Evolutionary conservation across 2,888 invertebrate species (phyloP).

Genomic region (Helleia helle): DNA sequence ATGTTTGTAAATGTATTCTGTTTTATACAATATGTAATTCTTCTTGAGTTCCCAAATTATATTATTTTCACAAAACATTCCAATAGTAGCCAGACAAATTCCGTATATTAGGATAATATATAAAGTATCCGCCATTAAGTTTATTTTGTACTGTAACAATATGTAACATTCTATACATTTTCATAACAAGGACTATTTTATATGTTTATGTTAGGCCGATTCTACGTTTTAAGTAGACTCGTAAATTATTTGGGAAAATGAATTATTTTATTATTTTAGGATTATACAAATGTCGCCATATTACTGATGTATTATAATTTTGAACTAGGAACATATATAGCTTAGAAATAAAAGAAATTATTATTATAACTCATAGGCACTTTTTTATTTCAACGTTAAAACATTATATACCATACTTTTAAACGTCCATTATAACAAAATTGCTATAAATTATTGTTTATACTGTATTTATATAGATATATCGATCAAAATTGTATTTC

Average conservation of each 20-base stretch:
- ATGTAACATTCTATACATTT: background rate
- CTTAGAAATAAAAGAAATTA: background rate
- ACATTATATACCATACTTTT: slow-evolving; percentile 1
- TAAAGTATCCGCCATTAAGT: background rate
- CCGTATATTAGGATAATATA: no score
- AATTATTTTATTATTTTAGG: slow-evolving; percentile 1
- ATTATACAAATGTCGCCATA: slow-evolving; percentile 20
- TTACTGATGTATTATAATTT: slow-evolving; percentile 21
- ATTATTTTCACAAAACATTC: no score
- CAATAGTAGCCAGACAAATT: no score
- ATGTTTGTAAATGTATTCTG: background rate
- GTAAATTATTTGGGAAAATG: slow-evolving; percentile 26
- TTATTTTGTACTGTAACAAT: background rate
- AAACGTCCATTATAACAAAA: background rate
- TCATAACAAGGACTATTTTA: slow-evolving; percentile 6
- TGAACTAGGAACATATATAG: slow-evolving; percentile 10
- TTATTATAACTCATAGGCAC: background rate
- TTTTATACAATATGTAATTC: background rate
- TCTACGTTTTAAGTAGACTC: slow-evolving; percentile 70
- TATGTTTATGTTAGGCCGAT: slow-evolving; percentile 21
- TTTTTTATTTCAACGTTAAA: slow-evolving; percentile 3
- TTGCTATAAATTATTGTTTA: background rate
- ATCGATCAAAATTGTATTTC: background rate
- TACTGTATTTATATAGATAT: background rate
- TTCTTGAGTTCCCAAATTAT: no score